Conservation (phyloP, 1,140 invertebrate genomes). For the Aethina tumida region DNA sequence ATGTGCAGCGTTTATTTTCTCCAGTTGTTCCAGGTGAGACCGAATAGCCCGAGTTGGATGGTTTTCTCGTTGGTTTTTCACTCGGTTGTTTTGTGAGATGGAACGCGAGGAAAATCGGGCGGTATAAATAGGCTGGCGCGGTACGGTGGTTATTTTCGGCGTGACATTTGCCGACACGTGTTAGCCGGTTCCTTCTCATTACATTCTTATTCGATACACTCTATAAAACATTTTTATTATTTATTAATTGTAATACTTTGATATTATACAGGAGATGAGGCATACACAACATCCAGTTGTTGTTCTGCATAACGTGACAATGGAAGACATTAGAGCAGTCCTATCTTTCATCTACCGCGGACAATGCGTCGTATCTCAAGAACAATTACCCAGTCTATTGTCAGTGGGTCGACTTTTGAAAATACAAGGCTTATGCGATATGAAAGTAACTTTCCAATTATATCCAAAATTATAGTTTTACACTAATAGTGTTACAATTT, state of each 20-base stretch:
- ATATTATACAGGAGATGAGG: constrained; percentile 24
- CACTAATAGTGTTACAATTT: no score
- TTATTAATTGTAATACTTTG: not conserved
- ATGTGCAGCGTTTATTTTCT: constrained; percentile 89
- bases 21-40: constrained; percentile 67
- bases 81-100: constrained; percentile 3
- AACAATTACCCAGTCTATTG: constrained; percentile 69
- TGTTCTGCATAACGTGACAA: constrained; percentile 70
- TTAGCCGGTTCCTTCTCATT: not conserved
- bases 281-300: constrained; percentile 64
- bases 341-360: constrained; percentile 89
- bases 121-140: constrained; percentile 1
- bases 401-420: constrained; percentile 74
- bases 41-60: no score
- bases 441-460: constrained; percentile 54
- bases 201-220: not conserved
- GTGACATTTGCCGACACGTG: not conserved
- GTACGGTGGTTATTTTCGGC: constrained; percentile 2
- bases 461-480: no score
- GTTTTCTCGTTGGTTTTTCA: not conserved
- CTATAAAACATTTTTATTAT: not conserved
- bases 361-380: constrained; percentile 78
- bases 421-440: constrained; percentile 77
- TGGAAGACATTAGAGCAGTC: constrained; percentile 67
- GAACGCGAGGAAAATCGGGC: not conserved